Evolutionary conservation across 1,140 invertebrate species (phyloP).

Genomic region (Drosophila rhopaloa): DNA sequence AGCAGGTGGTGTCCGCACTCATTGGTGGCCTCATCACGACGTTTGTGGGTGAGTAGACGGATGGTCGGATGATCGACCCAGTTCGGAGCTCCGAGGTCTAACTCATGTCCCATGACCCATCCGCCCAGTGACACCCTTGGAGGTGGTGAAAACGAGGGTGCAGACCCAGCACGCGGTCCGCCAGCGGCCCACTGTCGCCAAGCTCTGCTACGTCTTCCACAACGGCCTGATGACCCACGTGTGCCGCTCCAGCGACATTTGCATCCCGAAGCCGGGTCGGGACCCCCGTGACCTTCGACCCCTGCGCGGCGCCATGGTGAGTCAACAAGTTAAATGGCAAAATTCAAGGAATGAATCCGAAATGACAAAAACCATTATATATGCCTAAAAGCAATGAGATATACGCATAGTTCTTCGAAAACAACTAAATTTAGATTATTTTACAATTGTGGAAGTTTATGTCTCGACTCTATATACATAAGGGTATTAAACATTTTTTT

Average conservation of each 20-base stretch:
- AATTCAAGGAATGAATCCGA: too few relatives aligned
- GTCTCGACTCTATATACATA: too few relatives aligned
- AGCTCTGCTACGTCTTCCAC: conserved; percentile 97
- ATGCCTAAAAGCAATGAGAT: too few relatives aligned
- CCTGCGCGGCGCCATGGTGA: conserved; percentile 95
- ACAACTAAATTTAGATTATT: too few relatives aligned
- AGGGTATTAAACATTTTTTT: too few relatives aligned
- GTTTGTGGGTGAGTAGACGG: conserved; percentile 89
- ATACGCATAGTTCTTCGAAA: too few relatives aligned
- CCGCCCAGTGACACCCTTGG: conserved; percentile 95
- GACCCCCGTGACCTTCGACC: conserved; percentile 88
- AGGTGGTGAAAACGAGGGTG: conserved; percentile 99
- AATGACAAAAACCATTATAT: too few relatives aligned
- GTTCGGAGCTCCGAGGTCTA: neutral
- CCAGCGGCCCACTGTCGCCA: conserved; percentile 95
- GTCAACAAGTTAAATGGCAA: conserved; percentile 36
- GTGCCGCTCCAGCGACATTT: conserved; percentile 88
- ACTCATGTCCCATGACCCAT: conserved; percentile 68
- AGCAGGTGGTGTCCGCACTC: conserved; percentile 96
- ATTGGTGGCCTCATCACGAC: conserved; percentile 95
- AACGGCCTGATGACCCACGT: conserved; percentile 99
- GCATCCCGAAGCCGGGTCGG: conserved; percentile 85
- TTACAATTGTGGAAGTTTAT: too few relatives aligned
- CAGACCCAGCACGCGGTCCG: conserved; percentile 93
- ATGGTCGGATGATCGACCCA: neutral